Conservation (phyloP, 2,113 vertebrate genomes). For the Cyanocitta stelleri region DNA sequence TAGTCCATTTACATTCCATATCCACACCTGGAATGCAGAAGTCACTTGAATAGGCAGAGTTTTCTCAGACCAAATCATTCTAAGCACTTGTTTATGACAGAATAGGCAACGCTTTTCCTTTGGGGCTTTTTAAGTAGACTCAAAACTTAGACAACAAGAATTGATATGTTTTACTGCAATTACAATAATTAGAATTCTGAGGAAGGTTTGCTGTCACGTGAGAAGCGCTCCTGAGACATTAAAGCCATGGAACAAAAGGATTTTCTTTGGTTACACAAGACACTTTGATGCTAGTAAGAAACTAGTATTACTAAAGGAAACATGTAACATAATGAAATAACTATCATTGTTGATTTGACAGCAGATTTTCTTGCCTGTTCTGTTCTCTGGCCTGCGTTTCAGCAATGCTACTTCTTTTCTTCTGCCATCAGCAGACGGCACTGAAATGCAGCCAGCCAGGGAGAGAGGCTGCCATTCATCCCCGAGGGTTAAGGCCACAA, state of each 20-base stretch:
- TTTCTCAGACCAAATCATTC: neutral
- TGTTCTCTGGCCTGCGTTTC: neutral
- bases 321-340: neutral
- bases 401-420: neutral
- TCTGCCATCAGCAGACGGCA: neutral
- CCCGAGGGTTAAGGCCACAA: neutral
- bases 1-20: neutral
- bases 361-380: neutral
- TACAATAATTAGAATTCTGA: neutral
- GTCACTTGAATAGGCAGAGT: neutral
- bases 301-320: neutral
- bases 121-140: neutral
- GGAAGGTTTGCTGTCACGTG: neutral
- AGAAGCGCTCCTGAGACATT: neutral
- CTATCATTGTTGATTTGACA: neutral
- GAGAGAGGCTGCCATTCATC: neutral
- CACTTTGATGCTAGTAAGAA: neutral
- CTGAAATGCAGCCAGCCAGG: neutral
- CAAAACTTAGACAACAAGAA: neutral
- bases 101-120: neutral
- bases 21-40: neutral
- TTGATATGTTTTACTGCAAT: neutral
- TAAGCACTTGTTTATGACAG: neutral
- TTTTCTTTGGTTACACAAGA: neutral
- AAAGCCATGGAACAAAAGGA: neutral